Evolutionary conservation across 2,797 vertebrate species (phyloP).

Genomic region (Pseudopleuronectes americanus): DNA sequence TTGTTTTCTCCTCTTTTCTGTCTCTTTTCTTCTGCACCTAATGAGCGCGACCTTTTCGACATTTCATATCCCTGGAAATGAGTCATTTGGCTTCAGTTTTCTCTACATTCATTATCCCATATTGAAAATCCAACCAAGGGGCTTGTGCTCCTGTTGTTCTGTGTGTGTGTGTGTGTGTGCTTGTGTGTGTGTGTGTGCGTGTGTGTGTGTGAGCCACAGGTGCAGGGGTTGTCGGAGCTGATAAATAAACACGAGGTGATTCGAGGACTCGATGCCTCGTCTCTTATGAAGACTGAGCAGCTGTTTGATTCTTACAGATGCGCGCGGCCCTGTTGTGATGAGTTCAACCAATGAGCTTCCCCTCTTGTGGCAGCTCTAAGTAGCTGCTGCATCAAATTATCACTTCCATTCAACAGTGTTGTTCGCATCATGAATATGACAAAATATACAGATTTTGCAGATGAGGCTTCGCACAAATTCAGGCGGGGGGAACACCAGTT

Average conservation of each 20-base stretch:
- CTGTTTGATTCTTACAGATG: conserved; percentile 20
- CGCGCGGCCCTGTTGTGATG: background rate
- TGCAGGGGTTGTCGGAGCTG: conserved; percentile 38
- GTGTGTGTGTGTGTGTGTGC: background rate
- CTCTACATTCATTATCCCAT: conserved; percentile 37
- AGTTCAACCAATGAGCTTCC: conserved; percentile 28
- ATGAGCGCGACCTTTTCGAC: conserved; percentile 61
- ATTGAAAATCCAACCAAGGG: conserved; percentile 16
- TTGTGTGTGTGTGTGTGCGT: background rate
- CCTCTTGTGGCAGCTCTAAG: conserved; percentile 10
- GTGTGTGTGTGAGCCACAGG: conserved; percentile 44
- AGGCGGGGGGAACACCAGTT: conserved; percentile 22
- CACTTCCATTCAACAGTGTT: background rate
- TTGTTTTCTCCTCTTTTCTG: background rate
- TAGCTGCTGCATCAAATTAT: conserved; percentile 16
- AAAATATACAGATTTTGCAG: conserved; percentile 2
- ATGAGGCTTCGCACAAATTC: background rate
- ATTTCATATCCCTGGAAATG: conserved; percentile 31
- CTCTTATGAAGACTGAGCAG: conserved; percentile 42
- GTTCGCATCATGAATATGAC: background rate
- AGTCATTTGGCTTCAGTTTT: conserved; percentile 29
- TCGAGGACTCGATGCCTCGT: conserved; percentile 25
- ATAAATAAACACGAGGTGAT: conserved; percentile 42
- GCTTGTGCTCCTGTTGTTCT: conserved; percentile 2
- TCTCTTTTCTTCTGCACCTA: conserved; percentile 16